These are phyloP conservation scores for Podocnemis expansa DNA, from an alignment of 2,113 vertebrate species.

Conservation along the genomic window DNA sequence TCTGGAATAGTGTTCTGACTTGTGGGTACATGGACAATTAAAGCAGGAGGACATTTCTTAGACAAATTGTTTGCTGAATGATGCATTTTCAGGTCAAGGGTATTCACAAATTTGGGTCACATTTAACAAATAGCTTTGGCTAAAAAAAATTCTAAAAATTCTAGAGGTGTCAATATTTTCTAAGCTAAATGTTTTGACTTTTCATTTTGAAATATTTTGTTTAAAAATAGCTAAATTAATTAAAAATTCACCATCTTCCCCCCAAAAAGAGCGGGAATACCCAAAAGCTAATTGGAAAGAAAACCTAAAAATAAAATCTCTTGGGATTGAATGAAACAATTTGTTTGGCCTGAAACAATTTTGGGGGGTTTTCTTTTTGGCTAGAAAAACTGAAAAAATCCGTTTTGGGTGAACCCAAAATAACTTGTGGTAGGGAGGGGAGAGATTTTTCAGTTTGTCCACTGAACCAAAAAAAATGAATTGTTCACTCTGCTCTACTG, in stretches of 20 bases:
- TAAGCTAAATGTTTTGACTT: background rate
- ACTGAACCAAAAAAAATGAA: background rate
- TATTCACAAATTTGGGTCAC: background rate
- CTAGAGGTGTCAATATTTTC: background rate
- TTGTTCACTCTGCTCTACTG: background rate
- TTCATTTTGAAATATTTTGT: background rate
- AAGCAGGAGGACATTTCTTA: too few relatives aligned
- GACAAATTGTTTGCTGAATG: too few relatives aligned
- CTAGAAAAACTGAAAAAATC: background rate
- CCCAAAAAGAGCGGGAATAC: too few relatives aligned
- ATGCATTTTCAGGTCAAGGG: too few relatives aligned
- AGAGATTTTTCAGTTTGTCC: background rate
- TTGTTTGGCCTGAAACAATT: background rate
- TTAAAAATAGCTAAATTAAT: background rate
- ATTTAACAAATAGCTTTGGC: background rate
- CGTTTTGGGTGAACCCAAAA: background rate
- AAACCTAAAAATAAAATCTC: background rate
- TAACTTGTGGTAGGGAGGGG: background rate
- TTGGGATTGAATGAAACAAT: background rate
- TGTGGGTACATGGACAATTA: too few relatives aligned
- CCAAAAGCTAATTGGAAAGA: background rate
- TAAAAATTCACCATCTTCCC: background rate
- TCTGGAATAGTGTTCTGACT: too few relatives aligned
- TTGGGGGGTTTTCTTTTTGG: background rate
- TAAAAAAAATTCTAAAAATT: background rate